These are phyloP conservation scores for Conistra vaccinii DNA, from an alignment of 2,888 invertebrate genomes.

Conservation along the genomic window DNA sequence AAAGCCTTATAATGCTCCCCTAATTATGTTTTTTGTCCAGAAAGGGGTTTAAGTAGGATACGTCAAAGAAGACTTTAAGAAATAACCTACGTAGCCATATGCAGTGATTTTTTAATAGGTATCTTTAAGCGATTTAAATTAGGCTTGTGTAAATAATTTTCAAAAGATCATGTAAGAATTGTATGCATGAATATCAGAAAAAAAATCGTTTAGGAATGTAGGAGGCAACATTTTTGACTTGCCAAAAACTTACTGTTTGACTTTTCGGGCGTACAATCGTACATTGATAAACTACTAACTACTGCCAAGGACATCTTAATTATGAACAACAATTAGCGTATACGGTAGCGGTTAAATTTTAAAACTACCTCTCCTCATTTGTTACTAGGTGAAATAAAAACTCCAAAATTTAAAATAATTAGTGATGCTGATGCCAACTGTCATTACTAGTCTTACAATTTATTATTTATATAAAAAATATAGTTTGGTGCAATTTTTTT, in stretches of 20 bases:
- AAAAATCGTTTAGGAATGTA: neutral
- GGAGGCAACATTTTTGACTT: neutral
- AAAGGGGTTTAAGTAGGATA: too few species aligned
- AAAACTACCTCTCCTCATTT: neutral
- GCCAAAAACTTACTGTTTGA: neutral
- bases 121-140: too few species aligned
- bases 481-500: too few species aligned
- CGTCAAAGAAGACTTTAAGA: too few species aligned
- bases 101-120: too few species aligned
- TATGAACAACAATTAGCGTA: conserved; percentile 29
- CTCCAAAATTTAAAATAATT: neutral
- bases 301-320: conserved; percentile 45
- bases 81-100: neutral
- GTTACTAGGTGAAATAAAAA: neutral
- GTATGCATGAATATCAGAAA: neutral
- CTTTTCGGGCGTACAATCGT: conserved; percentile 3
- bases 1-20: neutral
- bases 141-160: neutral
- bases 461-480: too few species aligned
- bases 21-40: neutral
- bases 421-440: neutral
- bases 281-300: conserved; percentile 19
- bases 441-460: neutral
- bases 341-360: neutral
- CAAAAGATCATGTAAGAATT: neutral